These are phyloP conservation scores for Drosophila neonasuta DNA, from an alignment of 2,888 invertebrate species.

Conservation along the genomic window DNA sequence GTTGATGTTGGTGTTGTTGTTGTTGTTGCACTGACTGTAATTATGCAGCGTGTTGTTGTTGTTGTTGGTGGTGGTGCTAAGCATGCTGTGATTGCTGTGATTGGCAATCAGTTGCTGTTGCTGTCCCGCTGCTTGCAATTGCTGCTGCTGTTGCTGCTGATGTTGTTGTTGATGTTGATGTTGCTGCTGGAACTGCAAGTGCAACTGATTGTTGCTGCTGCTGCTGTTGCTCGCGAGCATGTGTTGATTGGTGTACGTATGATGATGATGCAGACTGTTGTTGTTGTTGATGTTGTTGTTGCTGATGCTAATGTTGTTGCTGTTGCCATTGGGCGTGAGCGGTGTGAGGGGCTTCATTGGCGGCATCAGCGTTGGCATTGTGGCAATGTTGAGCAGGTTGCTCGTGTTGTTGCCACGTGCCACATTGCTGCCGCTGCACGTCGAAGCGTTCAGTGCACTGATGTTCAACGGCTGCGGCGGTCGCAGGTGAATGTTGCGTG, in stretches of 20 bases:
- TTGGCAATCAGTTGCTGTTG: constrained; percentile 24
- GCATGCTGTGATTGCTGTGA: constrained; percentile 54
- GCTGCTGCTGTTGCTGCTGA: constrained; percentile 40
- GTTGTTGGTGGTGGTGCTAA: constrained; percentile 33
- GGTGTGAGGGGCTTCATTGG: constrained; percentile 75
- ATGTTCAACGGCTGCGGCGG: constrained; percentile 86
- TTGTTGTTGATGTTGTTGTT: constrained; percentile 21
- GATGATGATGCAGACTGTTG: constrained; percentile 72
- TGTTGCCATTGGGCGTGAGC: constrained; percentile 69
- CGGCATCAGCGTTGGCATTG: constrained; percentile 40
- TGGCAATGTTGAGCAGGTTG: constrained; percentile 65
- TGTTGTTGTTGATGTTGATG: constrained; percentile 32
- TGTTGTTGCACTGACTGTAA: constrained; percentile 51
- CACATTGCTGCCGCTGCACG: constrained; percentile 50
- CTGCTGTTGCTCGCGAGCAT: constrained; percentile 68
- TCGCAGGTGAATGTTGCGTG: constrained; percentile 79
- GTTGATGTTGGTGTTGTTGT: not conserved
- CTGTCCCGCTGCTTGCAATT: constrained; percentile 33
- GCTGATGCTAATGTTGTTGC: constrained; percentile 46
- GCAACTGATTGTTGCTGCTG: constrained; percentile 23
- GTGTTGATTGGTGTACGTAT: constrained; percentile 79
- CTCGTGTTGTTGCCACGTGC: constrained; percentile 60
- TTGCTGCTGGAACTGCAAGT: constrained; percentile 32
- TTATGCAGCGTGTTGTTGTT: constrained; percentile 51
- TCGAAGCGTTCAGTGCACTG: constrained; percentile 83